Evolutionary conservation across 1,140 invertebrate species (phyloP).

Genomic region (Whitmania pigra): DNA sequence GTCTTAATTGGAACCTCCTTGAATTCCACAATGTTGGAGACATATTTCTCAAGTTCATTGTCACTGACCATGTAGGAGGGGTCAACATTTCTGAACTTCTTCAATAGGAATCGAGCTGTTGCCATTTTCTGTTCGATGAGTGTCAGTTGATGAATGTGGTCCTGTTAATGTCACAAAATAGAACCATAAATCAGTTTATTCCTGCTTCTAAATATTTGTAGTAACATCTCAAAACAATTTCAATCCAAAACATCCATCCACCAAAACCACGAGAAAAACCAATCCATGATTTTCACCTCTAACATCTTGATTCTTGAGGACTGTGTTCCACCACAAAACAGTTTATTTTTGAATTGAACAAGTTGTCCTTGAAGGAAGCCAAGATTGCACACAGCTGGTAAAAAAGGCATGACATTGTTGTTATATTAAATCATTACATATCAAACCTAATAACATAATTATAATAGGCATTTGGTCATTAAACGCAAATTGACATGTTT

Average conservation of each 20-base stretch:
- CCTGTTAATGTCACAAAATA: conserved; percentile 36
- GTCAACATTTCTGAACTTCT: conserved; percentile 47
- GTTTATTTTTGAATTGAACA: too few relatives aligned
- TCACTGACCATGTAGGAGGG: conserved; percentile 28
- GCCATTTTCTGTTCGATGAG: conserved; percentile 52
- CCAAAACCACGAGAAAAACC: background rate
- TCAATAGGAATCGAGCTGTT: conserved; percentile 52
- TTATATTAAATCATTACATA: too few relatives aligned
- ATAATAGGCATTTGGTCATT: too few relatives aligned
- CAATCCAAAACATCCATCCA: background rate
- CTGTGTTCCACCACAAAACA: too few relatives aligned
- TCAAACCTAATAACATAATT: too few relatives aligned
- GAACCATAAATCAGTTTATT: too few relatives aligned
- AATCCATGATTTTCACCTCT: background rate
- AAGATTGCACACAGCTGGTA: too few relatives aligned
- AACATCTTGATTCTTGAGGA: background rate
- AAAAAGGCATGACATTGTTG: too few relatives aligned
- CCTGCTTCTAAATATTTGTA: too few relatives aligned
- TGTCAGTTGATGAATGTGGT: conserved; percentile 51
- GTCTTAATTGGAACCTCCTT: conserved; percentile 44
- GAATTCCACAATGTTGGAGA: conserved; percentile 48
- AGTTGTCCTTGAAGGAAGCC: too few relatives aligned
- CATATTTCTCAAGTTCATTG: conserved; percentile 40
- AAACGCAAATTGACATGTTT: too few relatives aligned
- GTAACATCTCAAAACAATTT: too few relatives aligned